phyloP scores from a whole-genome alignment of 2,113 vertebrate genomes.

The Rhizomys pruinosus region DNA sequence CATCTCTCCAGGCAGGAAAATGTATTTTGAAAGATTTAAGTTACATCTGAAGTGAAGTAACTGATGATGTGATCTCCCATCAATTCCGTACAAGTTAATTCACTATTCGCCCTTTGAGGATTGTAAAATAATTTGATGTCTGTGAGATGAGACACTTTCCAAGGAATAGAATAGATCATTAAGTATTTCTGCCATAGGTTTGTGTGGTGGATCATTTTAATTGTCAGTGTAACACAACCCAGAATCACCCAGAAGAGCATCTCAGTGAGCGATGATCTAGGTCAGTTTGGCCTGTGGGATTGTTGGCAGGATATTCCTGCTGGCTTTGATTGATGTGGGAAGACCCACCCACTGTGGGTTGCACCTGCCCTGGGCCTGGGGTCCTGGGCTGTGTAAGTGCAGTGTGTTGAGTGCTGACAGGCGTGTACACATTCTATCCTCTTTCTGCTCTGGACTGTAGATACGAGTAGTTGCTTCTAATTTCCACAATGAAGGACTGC shows the following conservation, averaged over 20 bases:
- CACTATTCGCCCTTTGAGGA: not conserved
- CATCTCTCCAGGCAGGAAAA: too few relatives aligned
- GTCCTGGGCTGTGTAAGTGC: not conserved
- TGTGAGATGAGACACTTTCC: not conserved
- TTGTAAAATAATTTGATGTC: not conserved
- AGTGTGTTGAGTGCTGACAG: too few relatives aligned
- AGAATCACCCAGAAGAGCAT: not conserved
- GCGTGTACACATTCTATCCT: not conserved
- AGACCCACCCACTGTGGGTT: too few relatives aligned
- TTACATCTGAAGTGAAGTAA: not conserved
- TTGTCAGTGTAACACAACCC: not conserved
- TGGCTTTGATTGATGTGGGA: not conserved
- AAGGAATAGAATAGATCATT: not conserved
- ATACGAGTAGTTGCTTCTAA: not conserved
- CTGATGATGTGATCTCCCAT: not conserved
- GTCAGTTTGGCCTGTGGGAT: not conserved
- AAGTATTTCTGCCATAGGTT: too few relatives aligned
- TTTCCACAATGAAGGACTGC: not conserved
- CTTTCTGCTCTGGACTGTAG: not conserved
- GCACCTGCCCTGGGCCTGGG: not conserved
- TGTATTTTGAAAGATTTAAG: constrained; percentile 54
- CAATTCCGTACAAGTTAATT: not conserved
- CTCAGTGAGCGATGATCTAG: not conserved
- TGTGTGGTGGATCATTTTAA: not conserved
- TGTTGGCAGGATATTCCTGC: not conserved